Percentiles rank a stretch among this genome's conserved stretches.
Conservation (phyloP, 92 coral and sea anemone genomes). For the Zoanthus sansibaricus region DNA sequence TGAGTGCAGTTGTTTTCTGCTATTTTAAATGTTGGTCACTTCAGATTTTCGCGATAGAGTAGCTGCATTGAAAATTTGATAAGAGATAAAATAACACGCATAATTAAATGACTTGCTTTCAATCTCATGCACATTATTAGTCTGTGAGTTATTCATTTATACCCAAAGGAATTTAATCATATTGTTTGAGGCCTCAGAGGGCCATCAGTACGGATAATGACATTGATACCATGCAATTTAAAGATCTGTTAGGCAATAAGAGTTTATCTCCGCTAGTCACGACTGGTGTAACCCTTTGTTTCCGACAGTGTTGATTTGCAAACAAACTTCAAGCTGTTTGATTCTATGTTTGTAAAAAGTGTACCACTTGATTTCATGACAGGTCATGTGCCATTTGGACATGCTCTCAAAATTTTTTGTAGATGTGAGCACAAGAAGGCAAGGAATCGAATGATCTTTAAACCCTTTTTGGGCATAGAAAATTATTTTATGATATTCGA, state of each 20-base stretch:
- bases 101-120: background rate
- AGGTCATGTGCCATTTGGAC: slow-evolving; percentile 12
- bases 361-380: background rate
- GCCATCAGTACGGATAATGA: background rate
- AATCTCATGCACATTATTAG: background rate
- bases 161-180: background rate
- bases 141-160: background rate
- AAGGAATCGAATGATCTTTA: background rate
- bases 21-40: background rate
- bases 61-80: background rate
- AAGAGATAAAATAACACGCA: background rate
- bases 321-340: slow-evolving; percentile 23
- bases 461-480: too few relatives aligned
- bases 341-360: background rate
- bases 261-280: background rate
- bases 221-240: background rate
- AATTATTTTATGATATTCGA: too few relatives aligned
- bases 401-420: background rate
- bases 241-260: background rate
- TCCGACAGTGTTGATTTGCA: slow-evolving; percentile 30
- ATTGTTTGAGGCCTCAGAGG: background rate
- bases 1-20: slow-evolving; percentile 22
- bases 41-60: background rate
- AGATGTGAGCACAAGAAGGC: background rate
- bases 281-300: background rate